Base-by-base conservation (phyloP, 2,113 vertebrate genomes). In the Empidonax traillii region DNA sequence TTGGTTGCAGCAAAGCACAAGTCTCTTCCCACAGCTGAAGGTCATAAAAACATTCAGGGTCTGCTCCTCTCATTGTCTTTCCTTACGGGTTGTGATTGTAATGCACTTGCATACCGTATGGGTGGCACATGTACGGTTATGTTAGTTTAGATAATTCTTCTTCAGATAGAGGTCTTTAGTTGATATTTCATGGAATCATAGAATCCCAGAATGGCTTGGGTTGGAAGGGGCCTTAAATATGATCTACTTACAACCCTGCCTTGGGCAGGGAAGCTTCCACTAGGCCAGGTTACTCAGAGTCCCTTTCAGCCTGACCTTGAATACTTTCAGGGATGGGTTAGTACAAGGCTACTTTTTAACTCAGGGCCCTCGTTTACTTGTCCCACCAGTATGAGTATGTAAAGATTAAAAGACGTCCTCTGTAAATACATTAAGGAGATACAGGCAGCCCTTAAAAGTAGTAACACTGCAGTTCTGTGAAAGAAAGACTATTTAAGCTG, bases 21-120 rank as follows among this genome's bases (percentile, higher is more conserved):
- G 2, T 33, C 14, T 71, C 24, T 77, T 56, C 23, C 12, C 15
- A 46, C 4, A 47, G 43, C 9, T 62, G 43, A 52, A 80, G 16
- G 30, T 37, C 16, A 20, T 14, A 23, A 59, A 87, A 59, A 23
- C 44, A 46, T 3, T 23, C 17, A 33, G 10, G 4, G 1, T 46
- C 33, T 71, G 9, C 13, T 78, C 10, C 25, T 67, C 55, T 81
- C 24, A 19, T 0, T 62, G 35, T 28, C 25, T 47, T 52, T 39
- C 9, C 23, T 56, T n/a, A 22, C 10, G 13, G 10, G 2, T 17
- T 79, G 15, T 58, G 43, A 10, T 6, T 59, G 10, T 16, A 53
- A 14, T 16, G 39, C 18, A 12, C 24, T 51, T 87, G 4, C 13
- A 41, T 12, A 37, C 59, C 4, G 0, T 13, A 4, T 1, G 4